Conservation (phyloP, 92 coral and sea anemone species). For the Scolanthus callimorphus region DNA sequence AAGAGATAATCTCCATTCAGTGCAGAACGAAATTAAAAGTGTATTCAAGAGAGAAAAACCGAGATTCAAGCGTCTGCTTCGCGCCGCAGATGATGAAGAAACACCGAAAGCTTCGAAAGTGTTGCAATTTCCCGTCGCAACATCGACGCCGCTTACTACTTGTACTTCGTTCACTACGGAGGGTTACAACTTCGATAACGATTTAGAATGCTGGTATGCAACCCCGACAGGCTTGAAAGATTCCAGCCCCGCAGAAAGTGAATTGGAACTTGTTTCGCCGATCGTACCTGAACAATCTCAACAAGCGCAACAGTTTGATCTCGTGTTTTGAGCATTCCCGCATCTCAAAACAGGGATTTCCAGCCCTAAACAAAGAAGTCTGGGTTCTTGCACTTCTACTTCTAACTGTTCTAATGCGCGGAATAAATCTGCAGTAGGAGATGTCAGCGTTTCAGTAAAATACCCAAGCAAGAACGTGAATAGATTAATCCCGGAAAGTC, state of each 20-base stretch:
- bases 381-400: background rate
- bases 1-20: background rate
- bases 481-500: too few species aligned
- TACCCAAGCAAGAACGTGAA: too few species aligned
- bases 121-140: background rate
- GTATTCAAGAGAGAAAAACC: background rate
- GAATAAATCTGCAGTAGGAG: too few species aligned
- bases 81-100: background rate
- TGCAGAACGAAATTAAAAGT: background rate
- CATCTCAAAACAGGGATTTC: background rate
- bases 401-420: background rate
- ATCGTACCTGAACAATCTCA: background rate
- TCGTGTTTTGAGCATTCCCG: background rate
- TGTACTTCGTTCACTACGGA: background rate
- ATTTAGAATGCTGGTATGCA: background rate
- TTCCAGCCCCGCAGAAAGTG: background rate
- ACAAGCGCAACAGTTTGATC: background rate
- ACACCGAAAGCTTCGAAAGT: background rate
- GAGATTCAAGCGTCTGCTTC: background rate
- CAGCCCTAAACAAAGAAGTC: background rate
- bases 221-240: background rate
- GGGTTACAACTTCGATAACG: background rate
- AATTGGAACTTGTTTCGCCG: background rate
- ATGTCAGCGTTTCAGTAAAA: too few species aligned
- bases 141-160: background rate